Base-by-base conservation (phyloP, 2,113 vertebrate genomes). In the Mixornis gularis region DNA sequence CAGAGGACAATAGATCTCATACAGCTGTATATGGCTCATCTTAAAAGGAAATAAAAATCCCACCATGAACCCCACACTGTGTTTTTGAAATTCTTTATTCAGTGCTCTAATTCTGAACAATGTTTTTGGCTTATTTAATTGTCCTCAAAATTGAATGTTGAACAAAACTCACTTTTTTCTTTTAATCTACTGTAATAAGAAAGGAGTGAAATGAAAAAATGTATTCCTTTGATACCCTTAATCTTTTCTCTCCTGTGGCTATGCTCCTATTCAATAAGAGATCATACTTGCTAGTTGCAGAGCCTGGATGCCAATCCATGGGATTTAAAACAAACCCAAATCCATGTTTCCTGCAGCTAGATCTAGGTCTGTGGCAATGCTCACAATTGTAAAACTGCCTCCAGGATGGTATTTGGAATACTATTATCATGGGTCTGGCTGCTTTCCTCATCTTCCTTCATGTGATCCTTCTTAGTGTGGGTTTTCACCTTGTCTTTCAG, bases 61-160 rank as follows among this genome's bases (percentile, higher is more conserved):
- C 70, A 79, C 89, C 86, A 91, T 22, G 86, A 96, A 62, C 92
- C 90, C 89, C 95, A 95, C 87, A 90, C 94, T 94, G 95, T 83
- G 96, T 43, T 92, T 95, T 93, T 95, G 65, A 96, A 96, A 95
- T 94, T 89, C 74, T 93, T 89, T 96, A 87, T 93, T 92, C 91
- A 58, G 36, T 64, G 43, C 63, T 96, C 74, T 96, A 95, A 95
- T 96, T 95, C 94, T 79, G 92, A 95, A 96, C 96, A 96, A 95
- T 95, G 91, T 93, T 96, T 96, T 91, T 85, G 60, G 74, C 89
- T 95, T 95, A 93, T 95, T 96, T 96, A 95, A 96, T 96, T 96
- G 83, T 91, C 60, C 71, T 94, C 71, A 89, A 94, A 96, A 96
- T 22, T 87, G 92, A 92, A 95, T 87, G 87, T 89, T 85, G 95